A percentile compares a stretch with the other conserved stretches of the same genome.
phyloP scores from a whole-genome alignment of 2,113 vertebrate species.

The Garra rufa region DNA sequence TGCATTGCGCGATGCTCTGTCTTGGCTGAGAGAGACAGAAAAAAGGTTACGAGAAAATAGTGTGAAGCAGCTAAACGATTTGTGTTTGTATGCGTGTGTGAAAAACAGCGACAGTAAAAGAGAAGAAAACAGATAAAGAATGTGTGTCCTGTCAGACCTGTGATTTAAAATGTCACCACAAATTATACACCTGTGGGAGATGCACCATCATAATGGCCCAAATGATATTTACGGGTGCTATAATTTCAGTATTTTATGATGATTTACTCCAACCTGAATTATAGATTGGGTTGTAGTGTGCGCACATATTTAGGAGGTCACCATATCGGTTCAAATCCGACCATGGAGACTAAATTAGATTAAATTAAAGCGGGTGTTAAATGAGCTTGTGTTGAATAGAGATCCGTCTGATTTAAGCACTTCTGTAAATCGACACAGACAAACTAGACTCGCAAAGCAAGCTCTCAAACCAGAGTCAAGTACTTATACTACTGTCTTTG shows the following conservation, averaged over 20 bases:
- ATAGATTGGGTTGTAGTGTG: slow-evolving; percentile 1
- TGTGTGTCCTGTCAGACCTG: slow-evolving; percentile 42
- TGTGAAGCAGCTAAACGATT: slow-evolving; percentile 19
- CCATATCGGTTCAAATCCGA: slow-evolving; percentile 10
- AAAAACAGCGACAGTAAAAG: slow-evolving; percentile 20
- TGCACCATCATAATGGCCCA: slow-evolving; percentile 13
- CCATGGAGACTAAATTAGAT: slow-evolving; percentile 6
- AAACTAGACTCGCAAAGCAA: slow-evolving; percentile 13
- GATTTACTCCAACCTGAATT: slow-evolving; percentile 37
- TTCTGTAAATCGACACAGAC: slow-evolving; percentile 20
- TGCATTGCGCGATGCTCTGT: neutral
- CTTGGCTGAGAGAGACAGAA: neutral
- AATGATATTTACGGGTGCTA: slow-evolving; percentile 19
- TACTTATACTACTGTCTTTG: too few species aligned
- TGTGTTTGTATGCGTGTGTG: slow-evolving; percentile 13
- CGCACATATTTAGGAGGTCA: slow-evolving; percentile 19
- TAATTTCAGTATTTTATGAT: slow-evolving; percentile 36
- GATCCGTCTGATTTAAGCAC: slow-evolving; percentile 22
- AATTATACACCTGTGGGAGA: slow-evolving; percentile 48
- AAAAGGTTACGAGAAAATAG: neutral
- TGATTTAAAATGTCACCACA: slow-evolving; percentile 58
- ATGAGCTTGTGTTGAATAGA: slow-evolving; percentile 29
- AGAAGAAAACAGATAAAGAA: slow-evolving; percentile 25
- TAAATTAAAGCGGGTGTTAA: slow-evolving; percentile 37
- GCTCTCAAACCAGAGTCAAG: slow-evolving; percentile 31